Base-by-base conservation (phyloP, 2,888 invertebrate genomes). In the Pristionchus exspectatus region DNA sequence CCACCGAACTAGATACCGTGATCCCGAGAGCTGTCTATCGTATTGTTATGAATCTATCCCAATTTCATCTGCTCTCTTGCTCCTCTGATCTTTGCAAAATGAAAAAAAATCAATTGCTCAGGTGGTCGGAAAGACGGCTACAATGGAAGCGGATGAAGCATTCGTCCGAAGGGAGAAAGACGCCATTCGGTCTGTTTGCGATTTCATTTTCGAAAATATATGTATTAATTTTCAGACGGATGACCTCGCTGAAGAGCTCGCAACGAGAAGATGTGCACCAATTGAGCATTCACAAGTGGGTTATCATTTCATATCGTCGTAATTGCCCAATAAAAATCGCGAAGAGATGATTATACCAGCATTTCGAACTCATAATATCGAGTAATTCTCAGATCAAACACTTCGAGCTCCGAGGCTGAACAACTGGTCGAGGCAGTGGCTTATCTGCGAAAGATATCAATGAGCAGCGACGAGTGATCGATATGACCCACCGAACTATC, bases 381-480 rank as follows among this genome's bases (percentile, higher is more conserved):
- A 44, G n/a, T 50, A 18, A 5, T 81, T 27, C 27, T n/a, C 81
- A 81, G 81, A 27, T 81, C 81, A 9, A 81, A 81, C 27, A 14
- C 81, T 2, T 27, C 21, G 0, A 85, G 63, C 24, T 85, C 85
- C 14, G 63, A 89, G 54, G 72, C 91, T 7, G 92, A 92, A 33
- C 90, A 93, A 74, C 92, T 93, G 50, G 93, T 91, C n/a, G 92
- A 92, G 86, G 94, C 94, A 56, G 92, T 94, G 66, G 93, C 92
- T 30, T 94, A 94, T 90, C 84, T 94, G 83, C 90, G 93, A 16
- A 90, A 93, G 77, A 93, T 93, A 90, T 94, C 94, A 27, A 63
- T 85, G 85, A 85, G 63, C 44, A 81, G 81, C 33, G 81, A n/a
- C n/a, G 81, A 81, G 10, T 74, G 38, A 38, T 74, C 4, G 1